Evolutionary conservation across 2,888 invertebrate species (phyloP).

Genomic region (Trachelus troglodyta): DNA sequence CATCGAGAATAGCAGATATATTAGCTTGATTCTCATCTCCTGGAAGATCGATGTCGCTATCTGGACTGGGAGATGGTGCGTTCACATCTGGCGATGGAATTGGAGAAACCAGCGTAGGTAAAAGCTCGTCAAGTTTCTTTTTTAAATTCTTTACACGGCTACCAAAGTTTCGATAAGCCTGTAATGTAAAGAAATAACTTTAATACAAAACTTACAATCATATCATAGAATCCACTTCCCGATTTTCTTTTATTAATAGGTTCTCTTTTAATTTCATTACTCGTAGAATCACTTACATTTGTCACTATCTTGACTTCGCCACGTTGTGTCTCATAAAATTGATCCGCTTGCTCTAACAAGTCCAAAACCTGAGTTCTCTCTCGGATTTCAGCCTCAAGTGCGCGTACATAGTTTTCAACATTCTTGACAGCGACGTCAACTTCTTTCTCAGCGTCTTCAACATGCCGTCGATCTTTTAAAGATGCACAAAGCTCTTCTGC

Average conservation of each 20-base stretch:
- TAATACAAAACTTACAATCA: background rate
- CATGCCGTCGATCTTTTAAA: slow-evolving; percentile 88
- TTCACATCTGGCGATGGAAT: slow-evolving; percentile 72
- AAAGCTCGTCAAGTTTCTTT: slow-evolving; percentile 85
- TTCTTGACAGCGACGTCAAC: slow-evolving; percentile 84
- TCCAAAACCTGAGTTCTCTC: slow-evolving; percentile 83
- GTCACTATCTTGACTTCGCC: slow-evolving; percentile 96
- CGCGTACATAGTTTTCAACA: slow-evolving; percentile 84
- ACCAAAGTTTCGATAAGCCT: slow-evolving; percentile 97
- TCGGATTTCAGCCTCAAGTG: slow-evolving; percentile 84
- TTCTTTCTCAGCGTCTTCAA: slow-evolving; percentile 89
- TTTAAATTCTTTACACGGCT: slow-evolving; percentile 87
- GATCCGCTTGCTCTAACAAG: slow-evolving; percentile 82
- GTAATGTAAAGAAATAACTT: slow-evolving; percentile 26
- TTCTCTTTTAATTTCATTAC: background rate
- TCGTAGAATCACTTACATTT: slow-evolving; percentile 76
- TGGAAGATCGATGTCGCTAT: slow-evolving; percentile 83
- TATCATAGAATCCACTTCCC: background rate
- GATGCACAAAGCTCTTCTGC: slow-evolving; percentile 81
- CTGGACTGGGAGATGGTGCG: slow-evolving; percentile 84
- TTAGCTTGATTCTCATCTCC: slow-evolving; percentile 64
- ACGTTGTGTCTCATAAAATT: slow-evolving; percentile 89
- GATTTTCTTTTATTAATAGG: background rate
- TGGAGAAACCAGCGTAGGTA: slow-evolving; percentile 76
- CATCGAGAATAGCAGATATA: slow-evolving; percentile 53